These are phyloP conservation scores for Ceratotherium simum DNA, from an alignment of 2,113 vertebrate genomes.

Conservation along the genomic window DNA sequence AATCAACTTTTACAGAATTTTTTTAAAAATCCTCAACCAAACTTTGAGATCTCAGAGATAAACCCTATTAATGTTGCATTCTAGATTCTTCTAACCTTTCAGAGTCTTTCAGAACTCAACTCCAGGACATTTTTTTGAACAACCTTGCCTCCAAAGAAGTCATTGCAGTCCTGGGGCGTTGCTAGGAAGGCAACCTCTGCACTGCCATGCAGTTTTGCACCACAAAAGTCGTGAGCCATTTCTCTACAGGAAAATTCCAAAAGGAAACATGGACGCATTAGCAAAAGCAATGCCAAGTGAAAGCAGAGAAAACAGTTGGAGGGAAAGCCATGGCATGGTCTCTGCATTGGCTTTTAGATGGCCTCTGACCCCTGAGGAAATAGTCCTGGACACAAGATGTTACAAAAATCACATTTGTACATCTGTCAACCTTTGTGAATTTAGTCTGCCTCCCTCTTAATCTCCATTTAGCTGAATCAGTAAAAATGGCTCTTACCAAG, in stretches of 20 bases:
- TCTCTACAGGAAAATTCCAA: neutral
- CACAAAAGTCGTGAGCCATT: neutral
- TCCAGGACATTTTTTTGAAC: neutral
- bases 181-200: neutral
- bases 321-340: neutral
- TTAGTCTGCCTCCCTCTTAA: neutral
- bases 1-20: neutral
- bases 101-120: neutral
- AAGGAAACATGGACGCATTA: rapidly evolving
- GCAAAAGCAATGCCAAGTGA: neutral
- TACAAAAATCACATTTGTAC: neutral
- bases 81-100: neutral
- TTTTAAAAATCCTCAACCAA: neutral
- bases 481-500: neutral
- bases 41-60: neutral
- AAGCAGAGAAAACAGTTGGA: neutral
- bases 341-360: rapidly evolving
- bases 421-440: neutral
- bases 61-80: neutral
- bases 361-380: too few relatives aligned
- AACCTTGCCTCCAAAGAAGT: neutral
- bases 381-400: too few relatives aligned
- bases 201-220: neutral
- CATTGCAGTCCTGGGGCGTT: neutral
- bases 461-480: neutral